Conservation (phyloP, 2,797 vertebrate genomes). For the Oreortyx pictus region DNA sequence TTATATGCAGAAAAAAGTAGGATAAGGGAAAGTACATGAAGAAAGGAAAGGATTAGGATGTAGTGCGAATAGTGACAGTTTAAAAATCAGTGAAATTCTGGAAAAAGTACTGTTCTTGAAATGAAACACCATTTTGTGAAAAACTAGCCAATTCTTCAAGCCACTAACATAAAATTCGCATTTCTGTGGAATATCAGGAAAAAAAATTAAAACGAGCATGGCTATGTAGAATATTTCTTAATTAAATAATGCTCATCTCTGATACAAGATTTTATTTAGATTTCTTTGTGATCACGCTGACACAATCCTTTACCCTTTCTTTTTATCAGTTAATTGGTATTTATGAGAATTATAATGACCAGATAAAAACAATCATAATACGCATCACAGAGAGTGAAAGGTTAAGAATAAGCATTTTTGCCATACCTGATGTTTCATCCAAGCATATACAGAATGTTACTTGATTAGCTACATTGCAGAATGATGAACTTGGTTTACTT, state of each 20-base stretch:
- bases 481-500: neutral
- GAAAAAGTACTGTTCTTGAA: neutral
- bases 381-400: neutral
- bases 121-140: neutral
- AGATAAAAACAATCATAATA: neutral
- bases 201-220: neutral
- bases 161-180: neutral
- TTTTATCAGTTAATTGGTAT: slow-evolving; percentile 1
- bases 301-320: neutral
- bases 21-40: neutral
- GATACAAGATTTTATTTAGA: neutral
- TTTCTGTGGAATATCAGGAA: neutral
- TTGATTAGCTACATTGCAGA: neutral
- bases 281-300: neutral
- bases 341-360: neutral
- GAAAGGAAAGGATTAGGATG: neutral
- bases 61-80: neutral
- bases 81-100: neutral
- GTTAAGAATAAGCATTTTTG: neutral
- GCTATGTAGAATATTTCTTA: neutral
- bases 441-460: neutral
- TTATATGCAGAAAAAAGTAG: neutral
- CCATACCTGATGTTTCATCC: neutral
- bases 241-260: neutral
- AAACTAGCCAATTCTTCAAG: neutral